Evolutionary conservation across 2,113 vertebrate genomes (phyloP).

Genomic region (Malurus melanocephalus): DNA sequence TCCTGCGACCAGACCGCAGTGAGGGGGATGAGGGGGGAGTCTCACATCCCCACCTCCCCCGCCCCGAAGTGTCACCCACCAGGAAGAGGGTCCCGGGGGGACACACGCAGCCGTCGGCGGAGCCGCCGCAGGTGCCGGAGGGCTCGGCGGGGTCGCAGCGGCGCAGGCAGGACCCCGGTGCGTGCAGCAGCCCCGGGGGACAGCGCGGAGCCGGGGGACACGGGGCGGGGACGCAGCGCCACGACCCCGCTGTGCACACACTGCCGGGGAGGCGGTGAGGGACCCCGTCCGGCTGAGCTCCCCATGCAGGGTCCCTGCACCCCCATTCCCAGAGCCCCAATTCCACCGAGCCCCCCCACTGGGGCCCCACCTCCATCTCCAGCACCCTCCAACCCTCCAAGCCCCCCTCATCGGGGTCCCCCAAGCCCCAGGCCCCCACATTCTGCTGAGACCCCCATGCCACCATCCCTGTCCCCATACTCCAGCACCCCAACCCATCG

Average conservation of each 20-base stretch:
- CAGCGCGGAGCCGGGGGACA: slow-evolving; percentile 74
- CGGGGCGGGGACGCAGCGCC: slow-evolving; percentile 74
- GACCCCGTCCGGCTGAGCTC: not conserved
- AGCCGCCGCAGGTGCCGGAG: slow-evolving; percentile 64
- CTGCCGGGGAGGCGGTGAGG: slow-evolving; percentile 19
- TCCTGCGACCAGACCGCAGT: slow-evolving; percentile 53
- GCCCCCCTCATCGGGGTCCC: not conserved
- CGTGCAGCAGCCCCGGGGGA: slow-evolving; percentile 75
- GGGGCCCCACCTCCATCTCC: not conserved
- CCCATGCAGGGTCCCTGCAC: too few species aligned
- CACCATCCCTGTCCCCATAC: not conserved
- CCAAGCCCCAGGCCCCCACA: too few species aligned
- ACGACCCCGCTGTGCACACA: slow-evolving; percentile 72
- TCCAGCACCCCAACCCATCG: not conserved
- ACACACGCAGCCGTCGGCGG: slow-evolving; percentile 81
- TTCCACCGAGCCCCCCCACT: too few species aligned
- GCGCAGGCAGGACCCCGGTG: slow-evolving; percentile 79
- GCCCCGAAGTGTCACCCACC: slow-evolving; percentile 59
- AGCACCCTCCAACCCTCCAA: not conserved
- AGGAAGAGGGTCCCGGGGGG: slow-evolving; percentile 79
- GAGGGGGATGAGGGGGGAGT: not conserved
- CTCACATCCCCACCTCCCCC: accelerated
- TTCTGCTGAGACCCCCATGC: not conserved
- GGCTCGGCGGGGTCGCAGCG: slow-evolving; percentile 77
- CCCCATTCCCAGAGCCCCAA: not conserved